Evolutionary conservation across 2,113 vertebrate genomes (phyloP), one percentile per base, ranked within the genome.

Genomic region (Promerops cafer): DNA sequence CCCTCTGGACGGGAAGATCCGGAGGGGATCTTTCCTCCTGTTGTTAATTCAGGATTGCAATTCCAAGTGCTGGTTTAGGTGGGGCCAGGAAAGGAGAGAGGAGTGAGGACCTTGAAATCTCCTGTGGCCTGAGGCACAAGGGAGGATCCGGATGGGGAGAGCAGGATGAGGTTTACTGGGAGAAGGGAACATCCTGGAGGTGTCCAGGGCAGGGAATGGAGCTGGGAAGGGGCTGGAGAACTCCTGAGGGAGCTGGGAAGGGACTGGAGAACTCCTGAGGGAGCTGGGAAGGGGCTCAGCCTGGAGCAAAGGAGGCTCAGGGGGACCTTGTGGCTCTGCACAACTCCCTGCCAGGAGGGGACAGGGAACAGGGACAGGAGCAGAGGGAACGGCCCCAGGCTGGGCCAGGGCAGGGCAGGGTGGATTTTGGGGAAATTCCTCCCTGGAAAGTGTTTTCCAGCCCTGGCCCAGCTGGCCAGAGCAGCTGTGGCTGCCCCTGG

Each of bases 71-170:
- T 86, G 66, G 37, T 37, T 82, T 28, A 15, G 17, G 6, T 23
- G 50, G 28, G n/a, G 44, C 26, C 2, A 0, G 13, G 47, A 42
- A 13, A 33, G 53, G 53, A 61, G 47, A 27, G 26, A 59, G 39
- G 13, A 39, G 37, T 1, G 13, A 28, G 71, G 37, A 4, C 3
- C 0, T 4, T 33, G 24, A 5, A 1, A 30, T 44, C 22, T 21
- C 39, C 18, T 66, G 71, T 12, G 16, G 15, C 37, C 40, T 66
- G 65, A 40, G 42, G 50, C 19, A 14, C 18, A 4, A 18, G 56
- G 44, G 30, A 63, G 69, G 31, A 47, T 27, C 18, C 9, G 72
- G 40, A 28, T 12, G 5, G 17, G 68, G 57, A 53, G 30, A n/a
- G 6, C 18, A 35, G 9, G 33, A 31, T 27, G 37, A 37, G 7